Base-by-base conservation (phyloP, 2,888 invertebrate genomes). In the Carterocephalus palaemon region DNA sequence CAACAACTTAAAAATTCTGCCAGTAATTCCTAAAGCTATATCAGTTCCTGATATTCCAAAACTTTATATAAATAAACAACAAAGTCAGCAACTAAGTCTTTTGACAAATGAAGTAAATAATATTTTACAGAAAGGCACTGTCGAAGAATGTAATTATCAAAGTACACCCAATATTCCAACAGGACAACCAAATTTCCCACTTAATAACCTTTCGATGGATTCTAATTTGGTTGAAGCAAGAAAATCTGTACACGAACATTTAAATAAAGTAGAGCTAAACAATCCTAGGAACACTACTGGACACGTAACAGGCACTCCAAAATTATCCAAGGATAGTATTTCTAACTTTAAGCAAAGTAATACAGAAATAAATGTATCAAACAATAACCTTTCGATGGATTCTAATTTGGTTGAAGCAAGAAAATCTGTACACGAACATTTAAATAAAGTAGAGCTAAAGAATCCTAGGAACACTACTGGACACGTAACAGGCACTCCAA, bases 31-130 rank as follows among this genome's bases (percentile, higher is more conserved):
- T 5, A 62, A 65, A 46, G 24, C 38, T n/a, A 52, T 58, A 22
- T 59, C 62, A 0, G 50, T 62, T 23, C 62, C 62, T 1, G 66
- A 71, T 6, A 59, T 59, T 37, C 65, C 72, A 0, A 74, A 70
- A 58, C 56, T 64, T n/a, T 62, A 58, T 22, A 60, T 70, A 8
- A 68, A 65, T 32, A 70, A 70, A 52, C 56, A 62, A 24, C 67
- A 75, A 38, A 51, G 54, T 0, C 63, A 70, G 13, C 60, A 64
- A 32, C 42, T 67, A 3, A 51, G 56, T 3, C 48, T 53, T 4
- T 15, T 65, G 1, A 64, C 56, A 31, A 56, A 57, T 34, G 64
- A 67, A 51, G 50, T 63, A 1, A 59, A 54, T 26, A 48, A 40
- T 34, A 32, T 60, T 16, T 20, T 65, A 3, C 47, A 57, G 34